Conservation (phyloP, 2,888 invertebrate species). For the Ophion costatus region DNA sequence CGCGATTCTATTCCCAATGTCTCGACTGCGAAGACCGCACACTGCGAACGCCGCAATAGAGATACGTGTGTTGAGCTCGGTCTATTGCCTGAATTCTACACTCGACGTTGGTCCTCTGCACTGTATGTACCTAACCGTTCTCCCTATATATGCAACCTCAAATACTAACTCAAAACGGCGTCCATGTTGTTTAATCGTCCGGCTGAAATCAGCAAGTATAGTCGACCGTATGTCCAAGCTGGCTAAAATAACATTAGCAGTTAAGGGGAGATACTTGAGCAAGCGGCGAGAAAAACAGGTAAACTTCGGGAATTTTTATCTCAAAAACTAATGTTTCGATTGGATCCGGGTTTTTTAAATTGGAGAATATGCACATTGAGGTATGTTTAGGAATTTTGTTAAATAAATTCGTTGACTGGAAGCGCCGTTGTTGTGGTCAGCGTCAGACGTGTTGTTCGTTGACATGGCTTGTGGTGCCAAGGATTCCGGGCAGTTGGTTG, state of each 20-base stretch:
- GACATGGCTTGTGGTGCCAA: too few relatives aligned
- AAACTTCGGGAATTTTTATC: too few relatives aligned
- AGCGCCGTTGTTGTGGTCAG: too few relatives aligned
- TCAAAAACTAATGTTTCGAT: too few relatives aligned
- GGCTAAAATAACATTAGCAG: not conserved
- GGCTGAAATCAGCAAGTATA: not conserved
- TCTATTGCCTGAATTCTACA: slow-evolving; percentile 17
- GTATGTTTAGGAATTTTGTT: too few relatives aligned
- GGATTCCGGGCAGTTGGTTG: too few relatives aligned
- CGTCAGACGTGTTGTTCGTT: too few relatives aligned
- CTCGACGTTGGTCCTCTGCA: not conserved
- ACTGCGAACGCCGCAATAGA: not conserved
- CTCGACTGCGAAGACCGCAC: slow-evolving; percentile 12
- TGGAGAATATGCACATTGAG: too few relatives aligned
- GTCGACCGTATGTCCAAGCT: not conserved
- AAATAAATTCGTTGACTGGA: too few relatives aligned
- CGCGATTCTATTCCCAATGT: slow-evolving; percentile 46
- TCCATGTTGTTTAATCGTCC: slow-evolving; percentile 23
- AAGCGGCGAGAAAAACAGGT: too few relatives aligned
- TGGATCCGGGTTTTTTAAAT: too few relatives aligned
- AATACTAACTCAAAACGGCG: slow-evolving; percentile 9
- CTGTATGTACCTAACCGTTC: not conserved
- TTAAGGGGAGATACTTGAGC: too few relatives aligned
- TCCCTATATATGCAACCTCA: slow-evolving; percentile 7
- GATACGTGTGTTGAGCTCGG: slow-evolving; percentile 19